Evolutionary conservation across 2,113 vertebrate genomes (phyloP).

Genomic region (Microtus richardsoni): DNA sequence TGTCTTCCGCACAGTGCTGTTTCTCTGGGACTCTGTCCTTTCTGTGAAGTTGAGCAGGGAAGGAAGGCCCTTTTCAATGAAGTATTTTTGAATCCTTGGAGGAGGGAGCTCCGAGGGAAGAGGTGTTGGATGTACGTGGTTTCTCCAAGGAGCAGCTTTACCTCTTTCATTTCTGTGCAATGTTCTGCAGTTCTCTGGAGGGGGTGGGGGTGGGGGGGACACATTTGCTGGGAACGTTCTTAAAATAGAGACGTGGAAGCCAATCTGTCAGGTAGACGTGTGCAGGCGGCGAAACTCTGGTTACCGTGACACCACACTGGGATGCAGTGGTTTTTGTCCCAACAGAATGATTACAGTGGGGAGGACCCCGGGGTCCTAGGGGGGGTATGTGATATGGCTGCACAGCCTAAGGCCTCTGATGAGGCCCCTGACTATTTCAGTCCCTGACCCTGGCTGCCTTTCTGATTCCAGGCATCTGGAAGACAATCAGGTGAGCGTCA

Average conservation of each 20-base stretch:
- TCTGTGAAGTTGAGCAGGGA: not conserved
- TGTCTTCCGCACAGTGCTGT: not conserved
- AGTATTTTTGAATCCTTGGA: slow-evolving; percentile 69
- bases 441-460: slow-evolving; percentile 67
- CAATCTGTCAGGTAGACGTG: slow-evolving; percentile 81
- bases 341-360: not conserved
- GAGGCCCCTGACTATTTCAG: not conserved
- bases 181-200: slow-evolving; percentile 66
- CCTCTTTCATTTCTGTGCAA: slow-evolving; percentile 73
- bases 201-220: slow-evolving; percentile 61
- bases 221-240: slow-evolving; percentile 78
- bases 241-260: slow-evolving; percentile 82
- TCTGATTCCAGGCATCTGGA: slow-evolving; percentile 94
- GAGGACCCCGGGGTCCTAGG: not conserved
- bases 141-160: slow-evolving; percentile 64
- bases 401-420: not conserved
- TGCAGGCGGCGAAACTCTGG: slow-evolving; percentile 71
- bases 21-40: not conserved
- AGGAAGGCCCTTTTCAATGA: slow-evolving; percentile 52
- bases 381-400: not conserved
- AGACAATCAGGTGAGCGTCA: slow-evolving; percentile 97
- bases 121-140: slow-evolving; percentile 50
- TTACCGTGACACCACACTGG: slow-evolving; percentile 71
- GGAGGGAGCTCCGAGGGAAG: slow-evolving; percentile 50
- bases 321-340: slow-evolving; percentile 59